Evolutionary conservation across 2,888 invertebrate genomes (phyloP).

Genomic region (Cheiracanthium punctorium): DNA sequence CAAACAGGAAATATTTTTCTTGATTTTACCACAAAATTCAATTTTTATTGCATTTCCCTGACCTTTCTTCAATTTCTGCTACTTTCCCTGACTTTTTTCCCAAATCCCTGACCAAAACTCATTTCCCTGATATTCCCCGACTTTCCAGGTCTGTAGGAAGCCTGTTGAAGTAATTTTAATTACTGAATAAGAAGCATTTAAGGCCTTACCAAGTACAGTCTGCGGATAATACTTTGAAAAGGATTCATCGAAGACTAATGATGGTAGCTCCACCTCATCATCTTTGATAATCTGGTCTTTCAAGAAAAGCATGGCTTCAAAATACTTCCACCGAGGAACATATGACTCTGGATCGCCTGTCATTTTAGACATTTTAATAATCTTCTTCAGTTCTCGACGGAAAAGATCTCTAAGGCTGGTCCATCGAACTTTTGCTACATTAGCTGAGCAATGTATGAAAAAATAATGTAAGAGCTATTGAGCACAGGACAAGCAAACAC

Average conservation of each 20-base stretch:
- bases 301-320: conserved; percentile 36
- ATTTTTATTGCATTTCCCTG: too few relatives aligned
- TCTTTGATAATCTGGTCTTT: conserved; percentile 47
- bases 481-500: neutral
- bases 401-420: conserved; percentile 51
- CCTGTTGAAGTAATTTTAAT: too few relatives aligned
- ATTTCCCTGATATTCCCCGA: too few relatives aligned
- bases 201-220: conserved; percentile 46
- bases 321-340: conserved; percentile 41
- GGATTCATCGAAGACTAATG: conserved; percentile 14
- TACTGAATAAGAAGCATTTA: too few relatives aligned
- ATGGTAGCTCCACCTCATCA: neutral
- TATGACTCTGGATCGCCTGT: conserved; percentile 38
- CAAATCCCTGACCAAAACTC: too few relatives aligned
- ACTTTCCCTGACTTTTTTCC: too few relatives aligned
- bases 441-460: conserved; percentile 20
- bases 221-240: conserved; percentile 30
- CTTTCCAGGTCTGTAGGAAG: too few relatives aligned
- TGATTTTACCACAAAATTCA: too few relatives aligned
- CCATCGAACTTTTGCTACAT: conserved; percentile 43
- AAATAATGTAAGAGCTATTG: too few relatives aligned
- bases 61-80: too few relatives aligned
- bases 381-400: conserved; percentile 57
- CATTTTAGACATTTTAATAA: conserved; percentile 19
- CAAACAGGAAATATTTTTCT: too few relatives aligned